Evolutionary conservation across 1,140 invertebrate genomes (phyloP).

Genomic region (Mya arenaria): DNA sequence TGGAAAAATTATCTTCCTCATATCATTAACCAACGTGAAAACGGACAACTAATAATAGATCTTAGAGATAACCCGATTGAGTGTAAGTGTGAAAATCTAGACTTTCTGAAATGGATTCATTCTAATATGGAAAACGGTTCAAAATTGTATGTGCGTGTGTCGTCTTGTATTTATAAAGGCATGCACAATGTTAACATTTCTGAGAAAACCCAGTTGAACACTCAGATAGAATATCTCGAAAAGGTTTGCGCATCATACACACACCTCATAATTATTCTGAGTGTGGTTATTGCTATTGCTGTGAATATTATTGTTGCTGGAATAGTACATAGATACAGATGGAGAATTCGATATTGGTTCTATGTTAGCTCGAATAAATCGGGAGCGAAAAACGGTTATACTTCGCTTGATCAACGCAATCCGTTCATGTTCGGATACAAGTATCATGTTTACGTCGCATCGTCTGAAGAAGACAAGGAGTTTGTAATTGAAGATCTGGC

Average conservation of each 20-base stretch:
- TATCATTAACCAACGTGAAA: background rate
- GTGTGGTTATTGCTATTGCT: background rate
- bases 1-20: background rate
- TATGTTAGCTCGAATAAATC: constrained; percentile 14
- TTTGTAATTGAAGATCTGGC: constrained; percentile 15
- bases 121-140: background rate
- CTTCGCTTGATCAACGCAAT: background rate
- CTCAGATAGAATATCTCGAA: background rate
- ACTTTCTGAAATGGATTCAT: constrained; percentile 40
- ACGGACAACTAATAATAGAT: background rate
- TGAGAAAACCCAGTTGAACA: background rate
- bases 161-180: background rate
- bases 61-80: background rate
- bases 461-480: background rate
- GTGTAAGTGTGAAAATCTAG: constrained; percentile 24
- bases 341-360: constrained; percentile 36
- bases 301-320: background rate
- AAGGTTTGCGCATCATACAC: constrained; percentile 14
- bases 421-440: background rate
- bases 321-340: constrained; percentile 8
- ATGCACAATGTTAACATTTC: background rate
- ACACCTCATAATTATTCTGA: background rate
- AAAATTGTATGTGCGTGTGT: background rate
- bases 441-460: constrained; percentile 6
- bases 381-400: background rate